Evolutionary conservation across 2,113 vertebrate genomes (phyloP).

Genomic region (Emydocephalus ijimae): DNA sequence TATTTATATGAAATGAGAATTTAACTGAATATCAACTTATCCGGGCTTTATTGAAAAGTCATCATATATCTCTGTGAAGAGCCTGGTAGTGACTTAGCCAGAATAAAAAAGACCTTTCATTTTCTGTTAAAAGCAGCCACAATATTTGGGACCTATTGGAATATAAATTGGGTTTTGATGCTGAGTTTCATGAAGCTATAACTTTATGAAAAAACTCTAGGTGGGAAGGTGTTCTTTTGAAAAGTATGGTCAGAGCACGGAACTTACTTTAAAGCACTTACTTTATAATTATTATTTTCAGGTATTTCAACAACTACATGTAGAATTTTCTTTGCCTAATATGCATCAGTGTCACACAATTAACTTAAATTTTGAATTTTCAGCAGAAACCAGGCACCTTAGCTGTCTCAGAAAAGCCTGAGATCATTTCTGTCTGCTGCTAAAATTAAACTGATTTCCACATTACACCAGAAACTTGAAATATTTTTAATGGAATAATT

Average conservation of each 20-base stretch:
- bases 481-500: background rate
- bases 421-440: background rate
- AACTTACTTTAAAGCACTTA: background rate
- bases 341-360: background rate
- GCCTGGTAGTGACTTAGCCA: background rate
- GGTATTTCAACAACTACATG: background rate
- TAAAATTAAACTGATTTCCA: background rate
- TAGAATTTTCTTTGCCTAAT: background rate
- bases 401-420: background rate
- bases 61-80: background rate
- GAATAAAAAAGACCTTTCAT: background rate
- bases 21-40: background rate
- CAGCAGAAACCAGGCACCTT: background rate
- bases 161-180: background rate
- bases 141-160: background rate
- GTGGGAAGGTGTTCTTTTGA: background rate
- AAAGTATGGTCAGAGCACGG: background rate
- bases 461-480: background rate
- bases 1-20: background rate
- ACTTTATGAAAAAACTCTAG: background rate
- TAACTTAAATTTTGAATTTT: background rate
- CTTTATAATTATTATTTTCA: background rate
- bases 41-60: background rate
- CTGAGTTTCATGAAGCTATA: background rate
- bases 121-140: background rate